These are phyloP conservation scores for Melanotaenia parkinsoni DNA, from an alignment of 2,797 vertebrate species.

Conservation along the genomic window DNA sequence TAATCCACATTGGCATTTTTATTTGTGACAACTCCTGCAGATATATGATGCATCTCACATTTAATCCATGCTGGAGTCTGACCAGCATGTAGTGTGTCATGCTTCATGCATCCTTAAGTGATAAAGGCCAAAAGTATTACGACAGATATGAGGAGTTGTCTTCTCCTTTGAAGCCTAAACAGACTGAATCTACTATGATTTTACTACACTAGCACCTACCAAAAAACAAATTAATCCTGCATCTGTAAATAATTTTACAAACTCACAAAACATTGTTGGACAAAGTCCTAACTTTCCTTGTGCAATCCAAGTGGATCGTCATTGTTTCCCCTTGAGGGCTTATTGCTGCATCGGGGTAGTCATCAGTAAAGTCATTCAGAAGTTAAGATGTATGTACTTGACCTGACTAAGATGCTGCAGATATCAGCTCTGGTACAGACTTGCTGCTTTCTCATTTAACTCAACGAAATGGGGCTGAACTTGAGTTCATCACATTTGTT, in stretches of 20 bases:
- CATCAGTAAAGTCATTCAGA: slow-evolving; percentile 5
- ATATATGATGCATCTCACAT: slow-evolving; percentile 65
- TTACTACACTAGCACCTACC: neutral
- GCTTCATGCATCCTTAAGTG: slow-evolving; percentile 43
- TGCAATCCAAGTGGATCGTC: neutral
- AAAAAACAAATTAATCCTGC: neutral
- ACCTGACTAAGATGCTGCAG: slow-evolving; percentile 5
- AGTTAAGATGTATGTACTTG: slow-evolving; percentile 1
- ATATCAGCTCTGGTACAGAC: slow-evolving; percentile 2
- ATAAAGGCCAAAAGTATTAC: slow-evolving; percentile 65
- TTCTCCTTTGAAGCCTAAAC: slow-evolving; percentile 5
- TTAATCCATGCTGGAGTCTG: slow-evolving; percentile 66
- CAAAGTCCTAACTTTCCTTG: neutral
- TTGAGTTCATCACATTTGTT: neutral
- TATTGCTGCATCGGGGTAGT: neutral
- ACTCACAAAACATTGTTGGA: neutral
- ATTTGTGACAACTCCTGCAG: slow-evolving; percentile 61
- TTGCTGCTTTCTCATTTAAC: slow-evolving; percentile 2
- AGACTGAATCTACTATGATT: neutral
- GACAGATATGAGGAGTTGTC: slow-evolving; percentile 30
- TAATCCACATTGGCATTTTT: slow-evolving; percentile 57
- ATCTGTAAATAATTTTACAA: neutral
- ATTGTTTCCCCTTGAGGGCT: neutral
- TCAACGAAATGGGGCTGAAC: neutral
- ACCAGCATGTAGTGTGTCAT: slow-evolving; percentile 65